Evolutionary conservation across 2,113 vertebrate genomes (phyloP).

Genomic region (Dascyllus trimaculatus): DNA sequence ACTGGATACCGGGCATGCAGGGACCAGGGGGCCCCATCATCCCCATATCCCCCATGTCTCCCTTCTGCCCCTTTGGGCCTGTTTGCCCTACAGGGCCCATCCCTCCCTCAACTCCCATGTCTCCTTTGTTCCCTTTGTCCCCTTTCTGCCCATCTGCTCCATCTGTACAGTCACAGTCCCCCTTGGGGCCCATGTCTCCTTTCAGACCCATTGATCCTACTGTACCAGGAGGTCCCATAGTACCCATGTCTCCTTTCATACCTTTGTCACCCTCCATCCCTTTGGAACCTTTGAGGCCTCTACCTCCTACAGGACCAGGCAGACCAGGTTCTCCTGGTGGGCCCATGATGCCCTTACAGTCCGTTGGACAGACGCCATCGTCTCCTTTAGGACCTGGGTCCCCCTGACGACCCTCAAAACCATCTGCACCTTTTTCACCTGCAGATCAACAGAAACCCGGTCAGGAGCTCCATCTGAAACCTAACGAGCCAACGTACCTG

Average conservation of each 20-base stretch:
- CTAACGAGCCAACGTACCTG: neutral
- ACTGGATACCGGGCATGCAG: slow-evolving; percentile 75
- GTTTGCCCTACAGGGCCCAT: slow-evolving; percentile 47
- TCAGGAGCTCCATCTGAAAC: neutral
- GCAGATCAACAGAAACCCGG: neutral
- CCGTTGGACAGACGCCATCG: slow-evolving; percentile 73
- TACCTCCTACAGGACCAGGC: slow-evolving; percentile 65
- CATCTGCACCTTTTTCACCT: slow-evolving; percentile 80
- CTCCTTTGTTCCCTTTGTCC: slow-evolving; percentile 44
- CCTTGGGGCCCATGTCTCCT: slow-evolving; percentile 72
- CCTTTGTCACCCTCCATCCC: slow-evolving; percentile 66
- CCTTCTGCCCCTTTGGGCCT: slow-evolving; percentile 61
- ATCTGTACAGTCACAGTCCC: slow-evolving; percentile 72
- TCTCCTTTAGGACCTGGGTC: slow-evolving; percentile 64
- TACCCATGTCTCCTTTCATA: slow-evolving; percentile 70
- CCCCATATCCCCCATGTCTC: slow-evolving; percentile 65
- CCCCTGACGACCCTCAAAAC: slow-evolving; percentile 63
- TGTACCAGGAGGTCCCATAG: slow-evolving; percentile 46
- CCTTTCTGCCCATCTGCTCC: slow-evolving; percentile 69
- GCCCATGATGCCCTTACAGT: slow-evolving; percentile 58
- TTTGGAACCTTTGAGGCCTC: slow-evolving; percentile 59
- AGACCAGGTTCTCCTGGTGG: slow-evolving; percentile 67
- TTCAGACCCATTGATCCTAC: slow-evolving; percentile 69
- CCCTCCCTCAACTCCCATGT: slow-evolving; percentile 56
- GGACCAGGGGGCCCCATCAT: slow-evolving; percentile 74